A percentile compares a stretch with the other conserved stretches of the same genome.
Evolutionary conservation across 64 coral and sea anemone species (phyloP).

Genomic region (Platygyra sinensis): DNA sequence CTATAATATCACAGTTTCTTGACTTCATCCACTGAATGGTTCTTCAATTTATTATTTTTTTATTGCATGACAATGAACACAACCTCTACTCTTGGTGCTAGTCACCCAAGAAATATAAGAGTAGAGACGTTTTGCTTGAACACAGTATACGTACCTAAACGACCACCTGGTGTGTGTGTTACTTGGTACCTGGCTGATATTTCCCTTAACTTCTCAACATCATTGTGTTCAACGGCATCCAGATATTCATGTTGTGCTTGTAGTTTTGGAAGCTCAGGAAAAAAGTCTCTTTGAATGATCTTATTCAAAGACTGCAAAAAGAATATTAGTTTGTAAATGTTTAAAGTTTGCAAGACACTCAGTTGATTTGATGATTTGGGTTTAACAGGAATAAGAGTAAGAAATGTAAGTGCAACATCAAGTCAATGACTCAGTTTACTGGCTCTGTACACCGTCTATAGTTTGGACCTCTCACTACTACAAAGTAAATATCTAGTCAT

Average conservation of each 20-base stretch:
- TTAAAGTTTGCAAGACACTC: not conserved
- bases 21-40: too few species aligned
- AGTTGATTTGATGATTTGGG: not conserved
- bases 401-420: too few species aligned
- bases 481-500: too few species aligned
- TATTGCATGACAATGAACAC: too few species aligned
- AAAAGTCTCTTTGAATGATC: constrained; percentile 98
- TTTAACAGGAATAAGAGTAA: too few species aligned
- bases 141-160: not conserved
- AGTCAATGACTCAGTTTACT: too few species aligned
- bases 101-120: not conserved
- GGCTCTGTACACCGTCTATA: too few species aligned
- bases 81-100: too few species aligned
- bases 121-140: not conserved
- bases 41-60: too few species aligned
- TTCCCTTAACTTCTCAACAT: constrained; percentile 74
- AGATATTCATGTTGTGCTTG: constrained; percentile 92
- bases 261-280: constrained; percentile 93
- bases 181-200: constrained; percentile 82
- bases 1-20: too few species aligned
- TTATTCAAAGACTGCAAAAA: constrained; percentile 85
- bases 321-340: not conserved
- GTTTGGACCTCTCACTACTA: too few species aligned
- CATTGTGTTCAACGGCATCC: constrained; percentile 89
- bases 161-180: constrained; percentile 53